A percentile compares a stretch with the other conserved stretches of the same genome.
Evolutionary conservation across 2,797 vertebrate species (phyloP).

Genomic region (Centroberyx gerrardi): DNA sequence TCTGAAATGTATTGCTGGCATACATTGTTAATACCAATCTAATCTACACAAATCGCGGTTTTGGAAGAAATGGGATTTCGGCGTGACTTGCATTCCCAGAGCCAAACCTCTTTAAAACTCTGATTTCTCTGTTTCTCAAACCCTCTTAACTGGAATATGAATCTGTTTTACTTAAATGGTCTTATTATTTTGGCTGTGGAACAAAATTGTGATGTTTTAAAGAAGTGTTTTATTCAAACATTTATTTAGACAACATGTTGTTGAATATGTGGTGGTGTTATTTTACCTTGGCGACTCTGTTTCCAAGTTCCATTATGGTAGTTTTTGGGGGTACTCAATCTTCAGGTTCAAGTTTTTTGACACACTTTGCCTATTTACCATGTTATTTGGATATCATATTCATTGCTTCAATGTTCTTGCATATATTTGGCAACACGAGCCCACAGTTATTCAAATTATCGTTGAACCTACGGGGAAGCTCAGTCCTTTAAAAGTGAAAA

Average conservation of each 20-base stretch:
- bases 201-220: conserved; percentile 68
- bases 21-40: conserved; percentile 30
- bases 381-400: conserved; percentile 55
- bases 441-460: conserved; percentile 41
- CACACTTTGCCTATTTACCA: conserved; percentile 36
- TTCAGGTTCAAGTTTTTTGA: conserved; percentile 29
- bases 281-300: conserved; percentile 17
- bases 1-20: conserved; percentile 34
- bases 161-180: conserved; percentile 57
- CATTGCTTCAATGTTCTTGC: conserved; percentile 56
- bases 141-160: conserved; percentile 71
- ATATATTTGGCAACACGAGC: conserved; percentile 47
- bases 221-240: conserved; percentile 49
- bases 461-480: conserved; percentile 45
- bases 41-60: conserved; percentile 12
- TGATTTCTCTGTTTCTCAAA: conserved; percentile 27
- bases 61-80: conserved; percentile 1
- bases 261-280: conserved; percentile 58
- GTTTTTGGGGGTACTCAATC: conserved; percentile 32
- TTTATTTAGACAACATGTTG: conserved; percentile 55
- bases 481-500: conserved; percentile 29
- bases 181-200: conserved; percentile 70
- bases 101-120: conserved; percentile 45
- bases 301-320: conserved; percentile 28
- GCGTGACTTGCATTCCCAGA: conserved; percentile 18